Evolutionary conservation across 2,797 vertebrate species (phyloP), one percentile per base, ranked within the genome.

Genomic region (Chaetodon trifasciatus): DNA sequence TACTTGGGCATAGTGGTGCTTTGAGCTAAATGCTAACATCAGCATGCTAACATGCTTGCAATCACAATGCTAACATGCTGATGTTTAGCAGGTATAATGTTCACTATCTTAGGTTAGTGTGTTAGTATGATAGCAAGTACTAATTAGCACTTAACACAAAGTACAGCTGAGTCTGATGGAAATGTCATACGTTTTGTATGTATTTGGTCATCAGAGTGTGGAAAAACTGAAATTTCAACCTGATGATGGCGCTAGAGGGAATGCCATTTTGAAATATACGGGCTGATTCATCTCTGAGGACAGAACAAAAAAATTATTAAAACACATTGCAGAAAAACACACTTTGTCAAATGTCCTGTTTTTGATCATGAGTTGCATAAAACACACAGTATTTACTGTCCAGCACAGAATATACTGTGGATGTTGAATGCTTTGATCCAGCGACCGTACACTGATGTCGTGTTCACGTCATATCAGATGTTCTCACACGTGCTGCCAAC

Each of bases 401-500:
- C 10, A 58, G n/a, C 23, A 11, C 21, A 24, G n/a, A 23, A 24
- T 19, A 57, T 12, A 32, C 15, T 35, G 53, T 49, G 1, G 10
- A 40, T 4, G 16, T 46, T 39, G 28, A 1, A 5, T 24, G 2
- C 28, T 70, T 37, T 78, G 56, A 76, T 65, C 15, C 23, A 24
- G 39, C 21, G 16, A 13, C 46, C 50, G 50, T 17, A 8, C 15
- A 72, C 10, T 3, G 4, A 46, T 56, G 37, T 71, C 49, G 17
- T 72, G 32, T 49, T 76, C 17, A 71, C 50, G 46, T 84, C 17
- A n/a, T 17, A 67, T 63, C 44, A 8, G 24, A 73, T 72, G n/a
- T 32, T 75, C 28, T 78, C 57, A 72, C 16, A 46, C 55, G 37
- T 55, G 47, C 57, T 78, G 50, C 40, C 53, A 57, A 50, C 61